Percentiles rank a stretch among this genome's conserved stretches.
Evolutionary conservation across 2,113 vertebrate genomes (phyloP).

Genomic region (Choloepus hoffmanni): DNA sequence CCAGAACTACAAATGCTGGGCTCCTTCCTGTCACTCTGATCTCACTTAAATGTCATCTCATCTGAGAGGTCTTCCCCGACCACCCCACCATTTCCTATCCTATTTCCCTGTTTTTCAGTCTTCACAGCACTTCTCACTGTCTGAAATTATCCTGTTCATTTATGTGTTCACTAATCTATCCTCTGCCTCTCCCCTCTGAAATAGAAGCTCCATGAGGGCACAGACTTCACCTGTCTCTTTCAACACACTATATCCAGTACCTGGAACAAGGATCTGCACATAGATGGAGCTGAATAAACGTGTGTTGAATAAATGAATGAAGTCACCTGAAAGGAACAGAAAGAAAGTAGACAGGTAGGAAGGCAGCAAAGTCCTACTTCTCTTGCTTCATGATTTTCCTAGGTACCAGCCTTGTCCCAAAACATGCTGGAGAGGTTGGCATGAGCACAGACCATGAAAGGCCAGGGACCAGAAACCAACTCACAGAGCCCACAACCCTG

Average conservation of each 20-base stretch:
- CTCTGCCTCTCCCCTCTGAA: not conserved
- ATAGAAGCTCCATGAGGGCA: not conserved
- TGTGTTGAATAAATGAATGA: not conserved
- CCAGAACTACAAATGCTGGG: not conserved
- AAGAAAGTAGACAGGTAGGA: not conserved
- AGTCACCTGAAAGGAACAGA: not conserved
- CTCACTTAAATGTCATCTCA: not conserved
- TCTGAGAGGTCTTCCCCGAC: not conserved
- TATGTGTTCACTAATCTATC: not conserved
- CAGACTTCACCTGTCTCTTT: not conserved
- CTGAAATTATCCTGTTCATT: not conserved
- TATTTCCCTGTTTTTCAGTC: rapidly evolving
- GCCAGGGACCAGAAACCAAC: not conserved
- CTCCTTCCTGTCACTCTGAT: not conserved
- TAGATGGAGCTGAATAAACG: no score
- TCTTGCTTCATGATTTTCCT: not conserved
- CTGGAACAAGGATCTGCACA: not conserved
- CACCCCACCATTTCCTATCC: not conserved
- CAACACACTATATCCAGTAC: not conserved
- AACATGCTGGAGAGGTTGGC: not conserved
- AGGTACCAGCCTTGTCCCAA: not conserved
- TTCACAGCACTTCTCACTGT: not conserved
- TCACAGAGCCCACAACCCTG: not conserved
- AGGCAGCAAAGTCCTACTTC: not conserved
- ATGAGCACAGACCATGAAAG: not conserved